Conservation (phyloP, 2,797 vertebrate genomes). For the Molossus molossus region DNA sequence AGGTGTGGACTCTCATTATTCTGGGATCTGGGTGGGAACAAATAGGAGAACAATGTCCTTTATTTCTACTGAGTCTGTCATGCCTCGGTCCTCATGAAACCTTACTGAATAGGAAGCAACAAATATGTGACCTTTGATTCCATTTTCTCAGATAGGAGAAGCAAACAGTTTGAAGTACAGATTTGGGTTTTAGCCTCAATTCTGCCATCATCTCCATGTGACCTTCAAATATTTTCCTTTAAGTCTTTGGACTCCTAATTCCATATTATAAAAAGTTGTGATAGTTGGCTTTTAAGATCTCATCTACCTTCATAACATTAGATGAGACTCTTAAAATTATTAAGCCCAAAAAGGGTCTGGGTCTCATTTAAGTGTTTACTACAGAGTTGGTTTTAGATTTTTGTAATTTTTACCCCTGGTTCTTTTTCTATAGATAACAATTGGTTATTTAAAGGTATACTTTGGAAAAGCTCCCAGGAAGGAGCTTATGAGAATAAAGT, state of each 20-base stretch:
- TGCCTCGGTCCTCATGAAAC: neutral
- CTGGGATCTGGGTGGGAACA: neutral
- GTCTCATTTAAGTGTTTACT: slow-evolving; percentile 23
- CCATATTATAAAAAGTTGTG: slow-evolving; percentile 13
- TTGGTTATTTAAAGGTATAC: slow-evolving; percentile 40
- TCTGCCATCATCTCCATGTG: neutral
- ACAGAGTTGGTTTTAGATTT: slow-evolving; percentile 27
- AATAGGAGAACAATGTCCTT: neutral
- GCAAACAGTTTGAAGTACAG: slow-evolving; percentile 52
- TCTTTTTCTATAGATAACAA: slow-evolving; percentile 47
- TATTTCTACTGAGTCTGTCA: slow-evolving; percentile 3
- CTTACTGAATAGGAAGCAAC: slow-evolving; percentile 7
- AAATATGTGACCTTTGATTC: neutral
- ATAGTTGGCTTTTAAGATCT: slow-evolving; percentile 33
- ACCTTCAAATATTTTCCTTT: slow-evolving; percentile 49
- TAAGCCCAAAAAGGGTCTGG: neutral
- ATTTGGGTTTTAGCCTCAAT: slow-evolving; percentile 40
- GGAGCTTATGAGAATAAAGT: slow-evolving; percentile 15
- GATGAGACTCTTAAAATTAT: slow-evolving; percentile 23
- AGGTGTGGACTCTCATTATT: neutral
- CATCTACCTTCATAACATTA: slow-evolving; percentile 34
- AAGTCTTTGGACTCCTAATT: slow-evolving; percentile 53
- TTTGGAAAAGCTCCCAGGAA: neutral
- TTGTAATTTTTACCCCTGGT: slow-evolving; percentile 52
- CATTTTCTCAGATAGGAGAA: slow-evolving; percentile 15